Conservation (phyloP, 2,113 vertebrate genomes). For the Nothobranchius furzeri region DNA sequence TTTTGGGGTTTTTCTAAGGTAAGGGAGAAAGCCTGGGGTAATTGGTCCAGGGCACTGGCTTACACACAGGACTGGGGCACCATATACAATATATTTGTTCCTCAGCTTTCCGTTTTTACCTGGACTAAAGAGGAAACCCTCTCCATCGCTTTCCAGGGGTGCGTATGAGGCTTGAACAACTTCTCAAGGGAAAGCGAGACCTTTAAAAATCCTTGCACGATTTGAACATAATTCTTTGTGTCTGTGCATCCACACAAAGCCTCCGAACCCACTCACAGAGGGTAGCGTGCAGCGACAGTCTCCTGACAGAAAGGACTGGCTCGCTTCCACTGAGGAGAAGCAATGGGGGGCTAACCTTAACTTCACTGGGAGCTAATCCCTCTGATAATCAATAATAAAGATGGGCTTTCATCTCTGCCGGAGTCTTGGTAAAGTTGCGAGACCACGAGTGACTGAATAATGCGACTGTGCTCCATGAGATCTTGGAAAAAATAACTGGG, state of each 20-base stretch:
- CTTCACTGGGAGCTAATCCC: slow-evolving; percentile 65
- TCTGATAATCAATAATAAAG: slow-evolving; percentile 75
- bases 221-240: slow-evolving; percentile 29
- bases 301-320: slow-evolving; percentile 40
- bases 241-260: slow-evolving; percentile 32
- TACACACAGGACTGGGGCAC: slow-evolving; percentile 62
- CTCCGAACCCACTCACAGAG: slow-evolving; percentile 36
- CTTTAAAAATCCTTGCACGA: slow-evolving; percentile 19
- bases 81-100: slow-evolving; percentile 62
- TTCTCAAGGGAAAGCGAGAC: background rate
- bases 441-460: slow-evolving; percentile 64
- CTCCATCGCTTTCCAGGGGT: background rate
- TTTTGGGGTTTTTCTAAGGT: slow-evolving; percentile 66
- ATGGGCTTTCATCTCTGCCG: slow-evolving; percentile 68
- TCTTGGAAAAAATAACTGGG: slow-evolving; percentile 58
- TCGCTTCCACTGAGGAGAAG: slow-evolving; percentile 51
- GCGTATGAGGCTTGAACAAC: background rate
- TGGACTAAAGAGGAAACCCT: background rate
- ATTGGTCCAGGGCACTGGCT: slow-evolving; percentile 71
- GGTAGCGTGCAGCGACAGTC: slow-evolving; percentile 58
- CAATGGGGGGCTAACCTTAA: slow-evolving; percentile 60
- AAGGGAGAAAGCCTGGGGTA: slow-evolving; percentile 57
- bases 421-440: slow-evolving; percentile 64
- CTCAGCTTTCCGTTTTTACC: slow-evolving; percentile 30
- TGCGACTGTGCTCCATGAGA: slow-evolving; percentile 28